These are phyloP conservation scores for Amphimedon queenslandica DNA, from an alignment of 37 sponge, comb jelly and placozoan species.

Conservation along the genomic window DNA sequence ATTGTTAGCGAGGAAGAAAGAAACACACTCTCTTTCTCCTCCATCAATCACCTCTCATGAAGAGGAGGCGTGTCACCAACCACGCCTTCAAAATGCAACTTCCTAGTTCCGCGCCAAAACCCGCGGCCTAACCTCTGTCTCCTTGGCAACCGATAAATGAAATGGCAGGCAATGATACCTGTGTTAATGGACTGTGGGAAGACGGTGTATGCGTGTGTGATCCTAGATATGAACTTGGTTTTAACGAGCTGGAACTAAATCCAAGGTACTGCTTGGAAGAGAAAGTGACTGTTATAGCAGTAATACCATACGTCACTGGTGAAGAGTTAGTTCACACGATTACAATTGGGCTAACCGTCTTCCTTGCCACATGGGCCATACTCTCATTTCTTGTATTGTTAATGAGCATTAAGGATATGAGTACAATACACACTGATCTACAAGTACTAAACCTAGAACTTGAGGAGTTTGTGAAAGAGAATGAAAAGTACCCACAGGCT, in stretches of 20 bases:
- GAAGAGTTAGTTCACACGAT: constrained; percentile 13
- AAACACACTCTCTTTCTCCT: too few species aligned
- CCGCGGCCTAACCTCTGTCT: too few species aligned
- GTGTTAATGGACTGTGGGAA: constrained; percentile 36
- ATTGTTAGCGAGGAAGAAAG: too few species aligned
- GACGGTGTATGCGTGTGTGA: constrained; percentile 36
- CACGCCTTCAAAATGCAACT: too few species aligned
- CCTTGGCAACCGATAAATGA: too few species aligned
- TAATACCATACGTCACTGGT: not conserved
- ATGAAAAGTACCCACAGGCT: not conserved
- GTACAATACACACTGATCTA: not conserved
- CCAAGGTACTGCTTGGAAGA: constrained; percentile 38
- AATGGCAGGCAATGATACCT: too few species aligned
- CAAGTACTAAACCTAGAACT: not conserved
- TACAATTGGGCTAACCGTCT: constrained; percentile 11
- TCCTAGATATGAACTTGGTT: constrained; percentile 16
- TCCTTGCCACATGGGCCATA: not conserved
- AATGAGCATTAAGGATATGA: not conserved
- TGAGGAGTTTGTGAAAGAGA: not conserved
- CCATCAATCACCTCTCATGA: too few species aligned
- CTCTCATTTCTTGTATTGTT: not conserved
- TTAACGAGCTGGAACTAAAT: not conserved
- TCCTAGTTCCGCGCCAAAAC: too few species aligned
- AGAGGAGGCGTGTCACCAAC: too few species aligned
- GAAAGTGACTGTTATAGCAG: not conserved